A percentile compares a stretch with the other conserved stretches of the same genome.
These are phyloP conservation scores for Sarcophaga caerulescens DNA, from an alignment of 2,888 invertebrate species.

Conservation along the genomic window DNA sequence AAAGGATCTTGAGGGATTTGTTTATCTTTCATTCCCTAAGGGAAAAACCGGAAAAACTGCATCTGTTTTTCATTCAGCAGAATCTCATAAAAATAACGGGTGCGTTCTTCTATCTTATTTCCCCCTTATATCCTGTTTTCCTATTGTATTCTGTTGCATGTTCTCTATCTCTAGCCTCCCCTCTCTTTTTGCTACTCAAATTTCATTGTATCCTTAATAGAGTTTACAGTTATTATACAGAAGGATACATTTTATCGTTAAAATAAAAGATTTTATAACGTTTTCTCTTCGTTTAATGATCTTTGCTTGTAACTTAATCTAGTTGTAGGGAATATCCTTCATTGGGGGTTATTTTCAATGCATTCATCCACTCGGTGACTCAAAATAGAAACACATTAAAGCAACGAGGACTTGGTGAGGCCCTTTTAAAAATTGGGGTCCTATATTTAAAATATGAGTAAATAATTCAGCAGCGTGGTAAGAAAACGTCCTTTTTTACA, in stretches of 20 bases:
- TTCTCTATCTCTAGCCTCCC: neutral
- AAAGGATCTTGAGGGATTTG: constrained; percentile 10
- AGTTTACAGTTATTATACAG: constrained; percentile 54
- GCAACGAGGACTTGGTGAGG: neutral
- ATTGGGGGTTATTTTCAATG: constrained; percentile 45
- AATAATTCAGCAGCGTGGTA: neutral
- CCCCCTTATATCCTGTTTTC: constrained; percentile 39
- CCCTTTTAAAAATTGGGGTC: constrained; percentile 14
- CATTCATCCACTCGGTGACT: neutral
- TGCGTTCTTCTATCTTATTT: neutral
- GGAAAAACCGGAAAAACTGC: constrained; percentile 5
- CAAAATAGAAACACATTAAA: constrained; percentile 28
- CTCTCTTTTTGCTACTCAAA: constrained; percentile 38
- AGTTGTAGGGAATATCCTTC: neutral
- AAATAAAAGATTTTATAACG: constrained; percentile 28
- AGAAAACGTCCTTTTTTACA: constrained; percentile 32
- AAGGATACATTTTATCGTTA: constrained; percentile 18
- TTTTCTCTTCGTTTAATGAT: constrained; percentile 29
- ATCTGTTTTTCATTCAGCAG: constrained; percentile 46
- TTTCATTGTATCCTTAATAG: constrained; percentile 46
- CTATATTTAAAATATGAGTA: neutral
- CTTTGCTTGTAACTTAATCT: constrained; percentile 48
- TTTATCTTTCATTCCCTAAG: neutral
- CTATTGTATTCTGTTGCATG: constrained; percentile 23
- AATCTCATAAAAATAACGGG: constrained; percentile 6